Conservation (phyloP, 1,140 invertebrate species). For the Microplitis mediator region DNA sequence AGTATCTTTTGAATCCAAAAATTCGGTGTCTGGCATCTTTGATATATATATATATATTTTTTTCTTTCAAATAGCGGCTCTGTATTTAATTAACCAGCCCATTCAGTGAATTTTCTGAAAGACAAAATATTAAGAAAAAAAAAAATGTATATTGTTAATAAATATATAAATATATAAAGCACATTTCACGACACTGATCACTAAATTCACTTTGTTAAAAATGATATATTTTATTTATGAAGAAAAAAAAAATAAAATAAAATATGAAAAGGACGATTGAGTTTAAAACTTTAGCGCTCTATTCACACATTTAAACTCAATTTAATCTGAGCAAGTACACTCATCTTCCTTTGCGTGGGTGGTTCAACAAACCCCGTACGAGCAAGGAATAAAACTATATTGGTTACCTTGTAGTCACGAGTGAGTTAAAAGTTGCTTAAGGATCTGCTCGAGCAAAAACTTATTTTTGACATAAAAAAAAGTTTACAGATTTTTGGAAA, state of each 20-base stretch:
- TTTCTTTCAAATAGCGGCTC: conserved; percentile 33
- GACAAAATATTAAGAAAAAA: neutral
- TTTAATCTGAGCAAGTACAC: neutral
- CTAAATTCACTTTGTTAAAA: neutral
- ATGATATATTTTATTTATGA: neutral
- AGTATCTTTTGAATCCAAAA: conserved; percentile 31
- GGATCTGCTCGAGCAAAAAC: too few species aligned
- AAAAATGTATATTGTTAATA: neutral
- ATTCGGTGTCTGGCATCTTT: conserved; percentile 22
- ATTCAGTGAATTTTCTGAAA: conserved; percentile 29
- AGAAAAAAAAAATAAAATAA: neutral
- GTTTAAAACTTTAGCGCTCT: conserved; percentile 1
- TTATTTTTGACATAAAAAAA: too few species aligned
- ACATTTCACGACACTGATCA: too few species aligned
- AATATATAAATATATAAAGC: neutral
- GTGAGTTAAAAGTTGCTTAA: neutral
- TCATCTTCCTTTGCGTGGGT: neutral
- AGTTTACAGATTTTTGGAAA: neutral
- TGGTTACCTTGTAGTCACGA: too few species aligned
- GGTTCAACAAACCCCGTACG: neutral
- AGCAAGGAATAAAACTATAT: neutral
- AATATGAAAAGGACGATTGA: too few species aligned
- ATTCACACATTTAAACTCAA: neutral
- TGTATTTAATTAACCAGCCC: conserved; percentile 30
- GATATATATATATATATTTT: neutral